Evolutionary conservation across 1,140 invertebrate species (phyloP).

Genomic region (Drosophila ogumai): DNA sequence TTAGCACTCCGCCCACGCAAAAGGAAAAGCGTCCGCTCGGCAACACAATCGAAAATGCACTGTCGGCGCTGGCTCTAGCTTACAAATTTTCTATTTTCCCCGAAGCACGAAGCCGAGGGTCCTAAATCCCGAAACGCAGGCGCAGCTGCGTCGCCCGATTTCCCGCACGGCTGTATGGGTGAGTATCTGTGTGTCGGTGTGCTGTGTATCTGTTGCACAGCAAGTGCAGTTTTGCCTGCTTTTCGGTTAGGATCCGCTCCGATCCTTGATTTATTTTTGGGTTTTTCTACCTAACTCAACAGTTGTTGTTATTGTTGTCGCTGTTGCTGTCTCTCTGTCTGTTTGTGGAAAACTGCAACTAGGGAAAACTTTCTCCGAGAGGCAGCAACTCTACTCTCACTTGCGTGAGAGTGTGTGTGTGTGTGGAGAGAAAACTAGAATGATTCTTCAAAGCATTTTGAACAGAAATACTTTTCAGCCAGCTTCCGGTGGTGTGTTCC

Average conservation of each 20-base stretch:
- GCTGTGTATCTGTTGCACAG: conserved; percentile 75
- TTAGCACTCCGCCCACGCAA: conserved; percentile 47
- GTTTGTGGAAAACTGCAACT: conserved; percentile 35
- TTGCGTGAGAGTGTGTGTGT: background rate
- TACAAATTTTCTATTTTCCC: conserved; percentile 61
- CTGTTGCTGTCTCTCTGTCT: conserved; percentile 33
- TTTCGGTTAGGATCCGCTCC: conserved; percentile 25
- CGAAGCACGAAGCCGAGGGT: conserved; percentile 58
- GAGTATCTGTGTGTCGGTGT: conserved; percentile 17
- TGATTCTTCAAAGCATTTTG: conserved; percentile 23
- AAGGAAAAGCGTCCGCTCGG: conserved; percentile 69
- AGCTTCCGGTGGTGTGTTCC: conserved; percentile 76
- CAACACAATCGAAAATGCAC: conserved; percentile 75
- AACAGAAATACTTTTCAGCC: conserved; percentile 37
- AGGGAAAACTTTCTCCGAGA: conserved; percentile 69
- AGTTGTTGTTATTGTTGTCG: conserved; percentile 39
- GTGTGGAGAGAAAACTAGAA: conserved; percentile 1
- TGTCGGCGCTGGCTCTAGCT: conserved; percentile 55
- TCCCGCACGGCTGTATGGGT: conserved; percentile 2
- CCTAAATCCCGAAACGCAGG: conserved; percentile 59
- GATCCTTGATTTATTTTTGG: conserved; percentile 82
- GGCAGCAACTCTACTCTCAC: background rate
- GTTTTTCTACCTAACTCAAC: conserved; percentile 69
- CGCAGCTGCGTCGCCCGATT: conserved; percentile 56
- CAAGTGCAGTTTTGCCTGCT: conserved; percentile 73